Evolutionary conservation across 2,113 vertebrate genomes (phyloP), one percentile per base, ranked within the genome.

Genomic region (Clupea harengus): DNA sequence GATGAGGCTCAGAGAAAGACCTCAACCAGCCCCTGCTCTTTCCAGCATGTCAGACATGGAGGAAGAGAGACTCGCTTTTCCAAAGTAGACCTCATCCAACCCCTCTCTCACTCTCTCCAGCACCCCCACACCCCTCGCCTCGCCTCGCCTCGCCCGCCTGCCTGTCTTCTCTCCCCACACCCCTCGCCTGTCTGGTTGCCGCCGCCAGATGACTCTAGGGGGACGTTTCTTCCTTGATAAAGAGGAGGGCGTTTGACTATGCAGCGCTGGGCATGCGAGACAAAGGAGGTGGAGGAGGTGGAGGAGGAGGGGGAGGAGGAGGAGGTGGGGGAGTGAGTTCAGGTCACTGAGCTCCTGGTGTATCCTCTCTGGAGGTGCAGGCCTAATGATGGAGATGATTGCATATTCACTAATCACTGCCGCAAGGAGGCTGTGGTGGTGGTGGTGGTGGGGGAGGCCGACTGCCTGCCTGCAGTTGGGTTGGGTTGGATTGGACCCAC

Each of bases 311-410:
- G 82, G 86, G 82, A 81, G 80, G 84, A 87, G 83, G 46, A 25
- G 85, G 85, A 84, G 85, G 89, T 89, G 90, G 89, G 90, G 88
- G 81, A 85, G 82, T 86, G 86, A 44, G 84, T 82, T 86, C 47
- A 87, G 89, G 91, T 89, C 91, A 88, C 82, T 3, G 82, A 88
- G 89, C 90, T 90, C 87, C 88, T 89, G 86, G 90, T 86, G 81
- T 78, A 86, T 87, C 91, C 91, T 86, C 91, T 89, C 87, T 89
- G 86, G 91, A 90, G 87, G 85, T 88, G 80, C 78, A n/a, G 64
- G 86, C 84, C 87, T 94, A 94, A 94, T 93, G 93, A 94, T 89
- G 91, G 89, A 88, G 89, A 92, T 89, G 89, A 91, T 88, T 82
- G 88, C 86, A 25, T 88, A 84, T 89, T 82, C 89, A 86, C 88